Base-by-base conservation (phyloP, 2,797 vertebrate genomes). In the Anas capensis region DNA sequence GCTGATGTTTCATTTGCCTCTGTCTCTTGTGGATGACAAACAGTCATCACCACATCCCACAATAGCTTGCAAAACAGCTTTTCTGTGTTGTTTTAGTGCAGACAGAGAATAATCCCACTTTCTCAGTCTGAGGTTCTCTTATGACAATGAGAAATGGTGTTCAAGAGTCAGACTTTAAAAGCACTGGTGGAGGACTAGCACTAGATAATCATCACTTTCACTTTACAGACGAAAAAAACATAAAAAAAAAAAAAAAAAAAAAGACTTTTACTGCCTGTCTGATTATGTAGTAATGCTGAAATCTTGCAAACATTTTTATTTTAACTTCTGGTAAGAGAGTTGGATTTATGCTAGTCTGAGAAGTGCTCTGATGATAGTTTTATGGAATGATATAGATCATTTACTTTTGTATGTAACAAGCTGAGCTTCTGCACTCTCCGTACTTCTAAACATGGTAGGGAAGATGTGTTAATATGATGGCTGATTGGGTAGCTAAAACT, bases 371-470 rank as follows among this genome's bases (percentile, higher is more conserved):
- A 21, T 82, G 54, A 54, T 64, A 51, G 38, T 34, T 86, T 78
- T 79, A 62, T 92, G 13, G 17, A 40, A 38, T 2, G 5, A 61
- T 64, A 27, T 2, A 82, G 36, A 84, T n/a, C 7, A 58, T 87
- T 94, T 91, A 40, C 18, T 94, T 48, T 54, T 69, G 31, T 62
- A 76, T 89, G 70, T 68, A 66, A n/a, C n/a, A 85, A 79, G 40
- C 42, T 51, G 33, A 82, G 29, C 33, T 87, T 92, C 71, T 53
- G 24, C 8, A 2, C 36, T 53, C 38, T 53, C 38, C 34, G 15
- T 17, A 21, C 33, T 70, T 36, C 54, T 14, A 16, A 71, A 69
- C 0, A 1, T 24, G 62, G 33, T n/a, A 36, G 46, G 13, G 10
- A 17, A 78, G 10, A 51, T 44, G 26, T 33, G 21, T 77, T 71